Evolutionary conservation across 2,113 vertebrate genomes (phyloP).

Genomic region (Dolichallabes microphthalmus): DNA sequence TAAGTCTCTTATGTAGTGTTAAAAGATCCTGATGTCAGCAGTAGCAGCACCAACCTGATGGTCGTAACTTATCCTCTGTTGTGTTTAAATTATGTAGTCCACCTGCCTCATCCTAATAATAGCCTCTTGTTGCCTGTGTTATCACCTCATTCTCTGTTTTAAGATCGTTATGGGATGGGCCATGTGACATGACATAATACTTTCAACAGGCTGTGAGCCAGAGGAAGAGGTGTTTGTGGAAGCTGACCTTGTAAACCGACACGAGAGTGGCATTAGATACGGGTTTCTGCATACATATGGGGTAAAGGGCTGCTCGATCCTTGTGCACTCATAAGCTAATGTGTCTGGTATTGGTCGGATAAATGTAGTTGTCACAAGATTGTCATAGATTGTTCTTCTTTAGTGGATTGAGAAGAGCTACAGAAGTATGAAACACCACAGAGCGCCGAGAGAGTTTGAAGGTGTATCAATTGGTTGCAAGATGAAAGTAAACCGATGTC

Average conservation of each 20-base stretch:
- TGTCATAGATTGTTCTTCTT: too few species aligned
- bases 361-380: too few species aligned
- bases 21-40: neutral
- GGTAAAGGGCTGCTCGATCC: neutral
- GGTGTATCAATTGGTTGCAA: neutral
- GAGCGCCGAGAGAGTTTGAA: neutral
- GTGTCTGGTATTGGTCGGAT: too few species aligned
- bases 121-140: neutral
- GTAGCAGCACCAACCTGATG: neutral
- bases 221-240: constrained; percentile 9
- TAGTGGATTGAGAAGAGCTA: neutral
- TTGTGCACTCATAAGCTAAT: neutral
- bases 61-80: neutral
- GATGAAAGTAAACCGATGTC: neutral
- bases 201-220: neutral
- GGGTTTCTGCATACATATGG: neutral
- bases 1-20: neutral
- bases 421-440: neutral
- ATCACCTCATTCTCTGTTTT: constrained; percentile 1
- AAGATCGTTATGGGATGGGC: neutral
- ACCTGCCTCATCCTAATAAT: neutral
- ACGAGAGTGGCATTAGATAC: neutral
- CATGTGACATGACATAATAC: neutral
- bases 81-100: neutral
- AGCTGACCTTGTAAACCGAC: constrained; percentile 17